Percentiles rank a stretch among this genome's conserved stretches.
Evolutionary conservation across 2,888 invertebrate genomes (phyloP).

Genomic region (Dynastes tityus): DNA sequence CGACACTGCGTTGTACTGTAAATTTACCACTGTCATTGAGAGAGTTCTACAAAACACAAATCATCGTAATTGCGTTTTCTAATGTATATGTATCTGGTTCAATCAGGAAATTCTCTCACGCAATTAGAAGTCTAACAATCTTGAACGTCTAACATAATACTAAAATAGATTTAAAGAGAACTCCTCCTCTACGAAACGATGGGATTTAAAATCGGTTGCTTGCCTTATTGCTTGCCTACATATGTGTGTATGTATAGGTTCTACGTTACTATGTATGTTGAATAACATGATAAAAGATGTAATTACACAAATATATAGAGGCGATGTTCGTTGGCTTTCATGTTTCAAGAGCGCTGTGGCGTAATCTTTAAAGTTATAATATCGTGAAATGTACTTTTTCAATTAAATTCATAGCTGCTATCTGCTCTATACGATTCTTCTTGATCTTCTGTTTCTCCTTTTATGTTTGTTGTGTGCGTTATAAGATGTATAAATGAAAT

Average conservation of each 20-base stretch:
- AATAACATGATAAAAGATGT: conserved; percentile 19
- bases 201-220: neutral
- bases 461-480: neutral
- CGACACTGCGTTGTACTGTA: neutral
- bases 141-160: conserved; percentile 9
- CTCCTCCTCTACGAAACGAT: neutral
- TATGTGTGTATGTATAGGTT: neutral
- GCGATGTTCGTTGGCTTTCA: conserved; percentile 10
- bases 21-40: conserved; percentile 15
- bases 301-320: conserved; percentile 24
- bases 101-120: conserved; percentile 22
- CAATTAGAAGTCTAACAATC: conserved; percentile 24
- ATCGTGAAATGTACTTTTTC: conserved; percentile 25
- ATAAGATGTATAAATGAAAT: neutral
- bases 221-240: neutral
- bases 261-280: neutral
- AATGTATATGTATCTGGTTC: neutral
- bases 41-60: conserved; percentile 24
- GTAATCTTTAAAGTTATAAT: conserved; percentile 23
- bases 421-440: neutral
- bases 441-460: conserved; percentile 10
- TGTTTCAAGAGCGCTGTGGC: conserved; percentile 13
- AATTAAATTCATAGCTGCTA: conserved; percentile 27
- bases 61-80: conserved; percentile 17
- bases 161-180: neutral